Evolutionary conservation across 2,113 vertebrate species (phyloP).

Genomic region (Origma solitaria): DNA sequence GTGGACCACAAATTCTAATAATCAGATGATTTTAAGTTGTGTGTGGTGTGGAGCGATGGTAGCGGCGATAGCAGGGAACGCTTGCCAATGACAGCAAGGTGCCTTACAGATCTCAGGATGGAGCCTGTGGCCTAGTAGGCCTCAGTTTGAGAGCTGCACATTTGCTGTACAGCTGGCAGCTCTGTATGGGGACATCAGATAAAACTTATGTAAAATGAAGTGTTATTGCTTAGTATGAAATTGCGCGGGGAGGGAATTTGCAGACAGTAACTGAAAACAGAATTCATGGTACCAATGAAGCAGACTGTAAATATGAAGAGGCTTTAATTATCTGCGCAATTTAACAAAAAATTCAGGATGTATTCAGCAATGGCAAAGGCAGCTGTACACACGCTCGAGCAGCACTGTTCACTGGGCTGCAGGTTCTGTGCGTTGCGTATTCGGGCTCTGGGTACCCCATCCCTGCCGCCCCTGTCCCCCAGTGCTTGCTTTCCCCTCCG

Average conservation of each 20-base stretch:
- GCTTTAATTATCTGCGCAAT: constrained; percentile 77
- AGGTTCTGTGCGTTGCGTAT: background rate
- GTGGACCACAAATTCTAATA: constrained; percentile 81
- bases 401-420: background rate
- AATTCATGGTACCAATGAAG: constrained; percentile 74
- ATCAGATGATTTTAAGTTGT: constrained; percentile 80
- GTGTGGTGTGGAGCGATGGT: constrained; percentile 70
- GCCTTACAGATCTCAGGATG: constrained; percentile 88
- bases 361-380: constrained; percentile 38
- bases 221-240: constrained; percentile 86
- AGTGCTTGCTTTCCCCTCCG: fast-evolving
- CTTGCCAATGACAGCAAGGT: constrained; percentile 83
- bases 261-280: constrained; percentile 76
- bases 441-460: fast-evolving
- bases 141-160: constrained; percentile 90
- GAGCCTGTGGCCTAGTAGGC: constrained; percentile 86
- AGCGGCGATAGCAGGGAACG: constrained; percentile 69
- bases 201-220: constrained; percentile 82
- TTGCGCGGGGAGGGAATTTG: constrained; percentile 73
- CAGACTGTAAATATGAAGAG: constrained; percentile 77
- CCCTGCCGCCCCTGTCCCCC: fast-evolving
- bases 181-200: constrained; percentile 91
- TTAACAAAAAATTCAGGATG: constrained; percentile 75
- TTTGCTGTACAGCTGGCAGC: constrained; percentile 95
- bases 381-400: background rate